phyloP scores from a whole-genome alignment of 2,797 vertebrate species.

The Remorina albescens region DNA sequence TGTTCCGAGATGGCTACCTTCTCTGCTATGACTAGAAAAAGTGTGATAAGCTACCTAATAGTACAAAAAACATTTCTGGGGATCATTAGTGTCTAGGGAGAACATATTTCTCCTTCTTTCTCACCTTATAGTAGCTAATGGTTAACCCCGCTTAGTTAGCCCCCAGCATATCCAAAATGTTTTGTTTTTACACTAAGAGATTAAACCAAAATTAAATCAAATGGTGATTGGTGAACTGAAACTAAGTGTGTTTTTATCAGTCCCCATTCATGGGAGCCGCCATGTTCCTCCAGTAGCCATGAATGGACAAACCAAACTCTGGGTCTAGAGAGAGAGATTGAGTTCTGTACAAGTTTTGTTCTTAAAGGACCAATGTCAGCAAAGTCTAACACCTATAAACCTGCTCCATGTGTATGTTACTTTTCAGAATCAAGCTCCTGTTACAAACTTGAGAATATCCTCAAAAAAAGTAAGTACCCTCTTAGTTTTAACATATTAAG shows the following conservation, averaged over 20 bases:
- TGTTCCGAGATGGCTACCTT: not conserved
- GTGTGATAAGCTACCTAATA: not conserved
- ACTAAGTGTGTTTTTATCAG: too few species aligned
- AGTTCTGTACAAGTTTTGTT: too few species aligned
- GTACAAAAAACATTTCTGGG: not conserved
- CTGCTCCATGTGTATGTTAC: not conserved
- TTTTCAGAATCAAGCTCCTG: constrained; percentile 88
- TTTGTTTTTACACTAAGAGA: not conserved
- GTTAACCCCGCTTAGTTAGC: not conserved
- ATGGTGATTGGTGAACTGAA: too few species aligned
- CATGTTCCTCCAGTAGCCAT: too few species aligned
- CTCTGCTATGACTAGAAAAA: not conserved
- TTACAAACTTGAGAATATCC: constrained; percentile 96
- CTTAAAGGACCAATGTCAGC: too few species aligned
- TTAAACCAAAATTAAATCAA: too few species aligned
- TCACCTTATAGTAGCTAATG: not conserved
- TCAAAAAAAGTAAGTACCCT: constrained; percentile 93
- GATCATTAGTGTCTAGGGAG: not conserved
- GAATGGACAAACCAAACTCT: too few species aligned
- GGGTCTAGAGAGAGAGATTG: too few species aligned
- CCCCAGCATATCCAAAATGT: not conserved
- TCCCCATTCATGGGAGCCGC: too few species aligned
- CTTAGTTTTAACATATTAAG: not conserved
- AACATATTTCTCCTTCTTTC: not conserved
- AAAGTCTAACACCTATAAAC: constrained; percentile 5